phyloP scores from a whole-genome alignment of 2,888 invertebrate genomes.

The Alentia gelatinosa region DNA sequence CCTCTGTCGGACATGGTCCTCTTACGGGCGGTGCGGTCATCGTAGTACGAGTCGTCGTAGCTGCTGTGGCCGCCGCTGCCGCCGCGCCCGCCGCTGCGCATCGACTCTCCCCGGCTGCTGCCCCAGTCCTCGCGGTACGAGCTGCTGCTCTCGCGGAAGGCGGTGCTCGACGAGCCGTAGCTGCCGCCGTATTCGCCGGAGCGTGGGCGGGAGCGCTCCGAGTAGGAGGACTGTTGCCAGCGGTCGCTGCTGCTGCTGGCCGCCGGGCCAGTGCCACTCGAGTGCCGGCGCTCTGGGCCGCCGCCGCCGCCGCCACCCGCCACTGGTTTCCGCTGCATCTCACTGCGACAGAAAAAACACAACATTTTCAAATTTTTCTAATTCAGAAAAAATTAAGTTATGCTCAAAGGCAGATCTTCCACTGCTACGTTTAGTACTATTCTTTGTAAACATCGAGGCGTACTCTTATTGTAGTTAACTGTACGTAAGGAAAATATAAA shows the following conservation, averaged over 20 bases:
- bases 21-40: neutral
- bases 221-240: neutral
- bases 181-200: neutral
- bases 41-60: slow-evolving; percentile 53
- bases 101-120: slow-evolving; percentile 54
- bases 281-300: neutral
- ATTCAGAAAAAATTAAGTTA: no score
- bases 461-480: no score
- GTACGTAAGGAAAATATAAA: no score
- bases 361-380: neutral
- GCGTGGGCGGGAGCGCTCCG: slow-evolving; percentile 27
- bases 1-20: slow-evolving; percentile 25
- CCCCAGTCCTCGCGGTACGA: slow-evolving; percentile 50
- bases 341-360: neutral
- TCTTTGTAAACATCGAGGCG: no score
- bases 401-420: no score
- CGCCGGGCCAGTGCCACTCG: neutral
- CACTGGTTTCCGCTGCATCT: slow-evolving; percentile 21
- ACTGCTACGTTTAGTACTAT: no score
- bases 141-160: slow-evolving; percentile 14
- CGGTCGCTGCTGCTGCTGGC: slow-evolving; percentile 19
- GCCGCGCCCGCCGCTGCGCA: slow-evolving; percentile 50
- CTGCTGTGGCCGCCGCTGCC: slow-evolving; percentile 12
- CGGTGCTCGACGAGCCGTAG: neutral
- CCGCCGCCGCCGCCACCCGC: neutral